Conservation (phyloP, 2,113 vertebrate species). For the Cromileptes altivelis region DNA sequence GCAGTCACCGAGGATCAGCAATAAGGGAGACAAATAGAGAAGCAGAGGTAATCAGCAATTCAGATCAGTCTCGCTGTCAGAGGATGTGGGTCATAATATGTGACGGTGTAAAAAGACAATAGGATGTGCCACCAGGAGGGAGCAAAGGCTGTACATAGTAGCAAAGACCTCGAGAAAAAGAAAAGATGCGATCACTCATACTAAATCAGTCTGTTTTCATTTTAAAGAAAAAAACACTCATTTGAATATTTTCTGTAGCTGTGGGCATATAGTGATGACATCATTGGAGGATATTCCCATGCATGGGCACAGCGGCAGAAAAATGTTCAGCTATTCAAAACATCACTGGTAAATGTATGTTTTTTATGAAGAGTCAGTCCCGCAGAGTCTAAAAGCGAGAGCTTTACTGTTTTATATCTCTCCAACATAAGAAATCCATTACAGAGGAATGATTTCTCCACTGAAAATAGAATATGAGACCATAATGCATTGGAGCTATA, state of each 20-base stretch:
- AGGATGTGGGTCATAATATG: constrained; percentile 52
- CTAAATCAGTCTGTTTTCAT: background rate
- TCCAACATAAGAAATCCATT: constrained; percentile 8
- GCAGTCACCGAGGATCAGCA: constrained; percentile 38
- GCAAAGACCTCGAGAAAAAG: background rate
- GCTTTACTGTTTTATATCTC: background rate
- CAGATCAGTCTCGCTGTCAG: constrained; percentile 42
- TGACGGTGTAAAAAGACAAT: constrained; percentile 21
- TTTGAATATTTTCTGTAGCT: background rate
- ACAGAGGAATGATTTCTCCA: background rate
- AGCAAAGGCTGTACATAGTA: background rate
- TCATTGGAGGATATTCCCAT: background rate
- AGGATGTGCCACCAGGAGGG: constrained; percentile 4
- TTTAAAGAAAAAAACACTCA: constrained; percentile 4
- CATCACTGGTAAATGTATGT: background rate
- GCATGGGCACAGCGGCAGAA: background rate
- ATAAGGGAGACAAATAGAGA: constrained; percentile 52
- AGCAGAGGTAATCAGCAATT: constrained; percentile 61
- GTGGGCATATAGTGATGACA: background rate
- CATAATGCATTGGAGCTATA: background rate
- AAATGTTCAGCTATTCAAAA: constrained; percentile 1
- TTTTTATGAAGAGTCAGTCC: background rate
- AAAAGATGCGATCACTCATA: background rate
- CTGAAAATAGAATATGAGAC: background rate
- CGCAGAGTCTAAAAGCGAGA: background rate